Percentiles rank a stretch among this genome's conserved stretches.
These are phyloP conservation scores for Drosophila saltans DNA, from an alignment of 1,140 invertebrate species.

Conservation along the genomic window DNA sequence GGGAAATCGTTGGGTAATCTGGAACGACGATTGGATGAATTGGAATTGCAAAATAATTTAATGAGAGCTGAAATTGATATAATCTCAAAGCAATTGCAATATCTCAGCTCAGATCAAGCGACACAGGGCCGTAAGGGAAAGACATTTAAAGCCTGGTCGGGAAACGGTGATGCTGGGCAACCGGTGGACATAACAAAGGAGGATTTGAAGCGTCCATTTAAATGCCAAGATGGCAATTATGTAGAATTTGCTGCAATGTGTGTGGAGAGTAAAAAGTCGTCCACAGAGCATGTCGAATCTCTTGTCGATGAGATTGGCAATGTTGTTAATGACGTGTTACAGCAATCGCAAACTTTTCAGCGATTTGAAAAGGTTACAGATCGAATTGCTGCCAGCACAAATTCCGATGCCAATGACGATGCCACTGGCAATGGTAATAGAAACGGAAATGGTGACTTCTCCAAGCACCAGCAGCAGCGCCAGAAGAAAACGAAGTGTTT, in stretches of 20 bases:
- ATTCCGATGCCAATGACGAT: not conserved
- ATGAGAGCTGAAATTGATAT: conserved; percentile 78
- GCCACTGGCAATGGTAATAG: not conserved
- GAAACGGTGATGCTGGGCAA: conserved; percentile 54
- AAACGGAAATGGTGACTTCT: not conserved
- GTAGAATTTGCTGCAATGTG: conserved; percentile 68
- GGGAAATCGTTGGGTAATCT: conserved; percentile 42
- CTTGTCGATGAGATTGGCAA: conserved; percentile 63
- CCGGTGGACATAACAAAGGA: conserved; percentile 62
- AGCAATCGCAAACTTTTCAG: conserved; percentile 67
- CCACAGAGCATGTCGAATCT: conserved; percentile 44
- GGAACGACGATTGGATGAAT: conserved; percentile 64
- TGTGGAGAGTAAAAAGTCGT: conserved; percentile 40
- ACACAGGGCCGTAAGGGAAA: conserved; percentile 31
- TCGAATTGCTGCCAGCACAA: conserved; percentile 35
- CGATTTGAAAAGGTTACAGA: conserved; percentile 72
- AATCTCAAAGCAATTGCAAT: conserved; percentile 72
- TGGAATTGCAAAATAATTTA: conserved; percentile 76
- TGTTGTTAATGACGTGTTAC: conserved; percentile 63
- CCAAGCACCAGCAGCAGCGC: not conserved
- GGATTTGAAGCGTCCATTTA: conserved; percentile 60
- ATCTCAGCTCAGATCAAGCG: conserved; percentile 44
- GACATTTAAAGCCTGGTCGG: conserved; percentile 66
- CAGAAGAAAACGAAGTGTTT: not conserved
- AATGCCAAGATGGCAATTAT: conserved; percentile 60